phyloP scores from a whole-genome alignment of 2,888 invertebrate genomes.

The Chymomyza procnemis region DNA sequence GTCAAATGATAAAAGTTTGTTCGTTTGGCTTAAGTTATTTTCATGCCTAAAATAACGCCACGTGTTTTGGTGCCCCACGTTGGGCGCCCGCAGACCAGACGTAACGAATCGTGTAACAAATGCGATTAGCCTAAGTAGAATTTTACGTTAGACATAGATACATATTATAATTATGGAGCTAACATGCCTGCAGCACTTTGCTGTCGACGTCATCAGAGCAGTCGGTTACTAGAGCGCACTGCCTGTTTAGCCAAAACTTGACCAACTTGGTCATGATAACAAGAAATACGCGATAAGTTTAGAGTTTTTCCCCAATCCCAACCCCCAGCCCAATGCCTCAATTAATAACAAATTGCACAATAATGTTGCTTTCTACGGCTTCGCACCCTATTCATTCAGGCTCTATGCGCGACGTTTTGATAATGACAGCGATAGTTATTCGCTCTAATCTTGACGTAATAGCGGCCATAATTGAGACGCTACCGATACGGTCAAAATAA shows the following conservation, averaged over 20 bases:
- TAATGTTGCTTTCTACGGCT: background rate
- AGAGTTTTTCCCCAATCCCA: no score
- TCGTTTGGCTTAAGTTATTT: slow-evolving; percentile 80
- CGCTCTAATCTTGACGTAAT: slow-evolving; percentile 16
- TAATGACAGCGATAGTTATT: slow-evolving; percentile 50
- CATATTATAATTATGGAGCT: background rate
- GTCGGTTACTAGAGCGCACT: background rate
- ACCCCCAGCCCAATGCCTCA: background rate
- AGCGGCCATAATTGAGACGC: slow-evolving; percentile 16
- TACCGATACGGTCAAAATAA: background rate
- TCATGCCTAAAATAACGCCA: slow-evolving; percentile 70
- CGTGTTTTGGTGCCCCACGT: slow-evolving; percentile 36
- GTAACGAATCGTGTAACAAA: slow-evolving; percentile 4
- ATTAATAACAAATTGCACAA: slow-evolving; percentile 49
- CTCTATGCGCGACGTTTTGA: slow-evolving; percentile 27
- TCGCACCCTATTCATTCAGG: slow-evolving; percentile 13
- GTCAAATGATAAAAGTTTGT: slow-evolving; percentile 76
- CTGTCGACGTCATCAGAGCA: slow-evolving; percentile 51
- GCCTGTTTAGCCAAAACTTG: slow-evolving; percentile 1
- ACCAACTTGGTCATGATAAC: slow-evolving; percentile 24
- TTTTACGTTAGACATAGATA: background rate
- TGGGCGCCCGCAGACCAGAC: background rate
- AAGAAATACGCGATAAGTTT: background rate
- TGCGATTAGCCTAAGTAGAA: background rate
- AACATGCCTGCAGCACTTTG: background rate